phyloP scores from a whole-genome alignment of 2,797 vertebrate genomes.

The Notolepis coatsorum region DNA sequence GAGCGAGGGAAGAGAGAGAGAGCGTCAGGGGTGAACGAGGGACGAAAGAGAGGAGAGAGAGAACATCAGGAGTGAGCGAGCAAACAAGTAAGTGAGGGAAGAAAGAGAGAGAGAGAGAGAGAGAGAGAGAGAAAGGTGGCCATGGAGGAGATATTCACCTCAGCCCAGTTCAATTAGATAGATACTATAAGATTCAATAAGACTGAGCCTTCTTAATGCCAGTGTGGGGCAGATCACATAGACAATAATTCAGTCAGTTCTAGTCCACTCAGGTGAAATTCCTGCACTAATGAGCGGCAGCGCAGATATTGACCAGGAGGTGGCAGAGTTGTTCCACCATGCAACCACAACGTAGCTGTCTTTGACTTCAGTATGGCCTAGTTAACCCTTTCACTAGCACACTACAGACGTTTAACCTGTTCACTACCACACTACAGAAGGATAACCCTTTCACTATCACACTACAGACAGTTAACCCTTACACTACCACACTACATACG shows the following conservation, averaged over 20 bases:
- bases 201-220: neutral
- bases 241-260: neutral
- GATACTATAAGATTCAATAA: neutral
- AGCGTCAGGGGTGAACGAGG: neutral
- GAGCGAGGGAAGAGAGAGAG: neutral
- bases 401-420: too few relatives aligned
- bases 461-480: too few relatives aligned
- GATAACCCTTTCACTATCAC: too few relatives aligned
- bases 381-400: too few relatives aligned
- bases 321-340: slow-evolving; percentile 54
- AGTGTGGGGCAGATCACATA: neutral
- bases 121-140: neutral
- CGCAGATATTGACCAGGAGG: slow-evolving; percentile 49
- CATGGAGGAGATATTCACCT: too few relatives aligned
- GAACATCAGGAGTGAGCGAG: neutral
- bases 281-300: neutral
- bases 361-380: too few relatives aligned
- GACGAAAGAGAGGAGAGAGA: neutral
- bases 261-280: neutral
- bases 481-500: too few relatives aligned
- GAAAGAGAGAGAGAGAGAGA: neutral
- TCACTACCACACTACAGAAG: too few relatives aligned
- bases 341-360: too few relatives aligned
- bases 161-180: too few relatives aligned
- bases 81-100: neutral